These are phyloP conservation scores for Saturnia pavonia DNA, from an alignment of 2,888 invertebrate genomes.

Conservation along the genomic window DNA sequence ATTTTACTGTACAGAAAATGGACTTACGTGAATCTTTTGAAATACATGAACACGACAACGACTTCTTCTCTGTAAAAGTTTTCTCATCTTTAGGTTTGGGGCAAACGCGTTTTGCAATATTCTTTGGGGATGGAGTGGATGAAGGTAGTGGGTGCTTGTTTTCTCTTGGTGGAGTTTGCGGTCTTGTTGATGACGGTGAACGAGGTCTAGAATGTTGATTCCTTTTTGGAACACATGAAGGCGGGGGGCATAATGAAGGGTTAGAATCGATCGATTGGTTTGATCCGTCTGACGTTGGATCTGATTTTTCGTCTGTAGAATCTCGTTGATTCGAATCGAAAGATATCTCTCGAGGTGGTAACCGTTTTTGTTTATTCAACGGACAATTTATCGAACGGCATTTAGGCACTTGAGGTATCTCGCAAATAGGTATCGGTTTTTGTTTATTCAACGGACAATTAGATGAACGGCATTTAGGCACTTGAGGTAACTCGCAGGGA, in stretches of 20 bases:
- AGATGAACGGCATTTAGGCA: too few species aligned
- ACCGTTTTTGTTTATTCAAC: slow-evolving; percentile 22
- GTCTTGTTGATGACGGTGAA: background rate
- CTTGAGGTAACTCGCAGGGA: background rate
- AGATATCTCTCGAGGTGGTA: background rate
- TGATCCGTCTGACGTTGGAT: background rate
- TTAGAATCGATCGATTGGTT: background rate
- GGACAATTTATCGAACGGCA: slow-evolving; percentile 35
- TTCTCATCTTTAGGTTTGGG: slow-evolving; percentile 3
- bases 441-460: too few species aligned
- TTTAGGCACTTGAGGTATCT: slow-evolving; percentile 22
- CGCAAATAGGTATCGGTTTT: too few species aligned
- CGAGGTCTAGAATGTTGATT: background rate
- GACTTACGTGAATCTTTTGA: slow-evolving; percentile 13
- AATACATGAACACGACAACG: slow-evolving; percentile 21
- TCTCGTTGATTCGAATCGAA: background rate
- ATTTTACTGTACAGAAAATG: too few species aligned
- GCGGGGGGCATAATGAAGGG: background rate
- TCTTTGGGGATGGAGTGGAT: background rate
- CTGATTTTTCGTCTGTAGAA: background rate
- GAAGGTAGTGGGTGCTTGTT: background rate
- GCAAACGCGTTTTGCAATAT: background rate
- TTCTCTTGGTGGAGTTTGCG: background rate
- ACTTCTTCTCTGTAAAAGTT: slow-evolving; percentile 8
- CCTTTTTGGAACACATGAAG: background rate